phyloP scores from a whole-genome alignment of 2,888 invertebrate genomes.

The Psococerastis gibbosa region DNA sequence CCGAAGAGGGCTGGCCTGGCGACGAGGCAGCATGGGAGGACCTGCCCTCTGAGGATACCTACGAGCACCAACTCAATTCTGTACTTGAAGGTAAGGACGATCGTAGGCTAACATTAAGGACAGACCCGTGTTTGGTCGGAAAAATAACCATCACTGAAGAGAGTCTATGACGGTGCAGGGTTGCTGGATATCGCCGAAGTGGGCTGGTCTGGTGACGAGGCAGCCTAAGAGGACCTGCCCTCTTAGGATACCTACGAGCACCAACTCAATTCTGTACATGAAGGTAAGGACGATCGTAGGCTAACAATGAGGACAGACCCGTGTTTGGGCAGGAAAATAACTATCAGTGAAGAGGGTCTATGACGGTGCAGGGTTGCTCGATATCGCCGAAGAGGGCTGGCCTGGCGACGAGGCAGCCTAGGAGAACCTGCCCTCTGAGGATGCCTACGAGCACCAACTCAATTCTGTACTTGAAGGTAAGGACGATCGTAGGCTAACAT shows the following conservation, averaged over 20 bases:
- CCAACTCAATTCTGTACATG: background rate
- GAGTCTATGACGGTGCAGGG: background rate
- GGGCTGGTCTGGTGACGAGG: background rate
- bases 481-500: no score
- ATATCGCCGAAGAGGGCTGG: background rate
- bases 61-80: background rate
- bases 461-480: background rate
- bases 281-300: no score
- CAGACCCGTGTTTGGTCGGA: no score
- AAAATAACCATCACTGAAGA: no score
- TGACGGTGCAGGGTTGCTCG: background rate
- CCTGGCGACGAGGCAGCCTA: background rate
- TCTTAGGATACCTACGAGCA: background rate
- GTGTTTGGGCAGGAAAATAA: no score
- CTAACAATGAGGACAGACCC: no score
- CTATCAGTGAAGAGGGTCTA: no score
- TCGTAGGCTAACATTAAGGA: no score
- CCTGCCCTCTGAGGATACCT: background rate
- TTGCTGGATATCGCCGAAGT: background rate
- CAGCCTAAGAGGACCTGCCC: background rate
- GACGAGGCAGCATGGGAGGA: background rate
- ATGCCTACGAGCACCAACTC: background rate
- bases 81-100: background rate
- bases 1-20: background rate
- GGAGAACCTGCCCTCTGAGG: conserved; percentile 1